Evolutionary conservation across 2,888 invertebrate species (phyloP).

Genomic region (Aspidiotus rigidus): DNA sequence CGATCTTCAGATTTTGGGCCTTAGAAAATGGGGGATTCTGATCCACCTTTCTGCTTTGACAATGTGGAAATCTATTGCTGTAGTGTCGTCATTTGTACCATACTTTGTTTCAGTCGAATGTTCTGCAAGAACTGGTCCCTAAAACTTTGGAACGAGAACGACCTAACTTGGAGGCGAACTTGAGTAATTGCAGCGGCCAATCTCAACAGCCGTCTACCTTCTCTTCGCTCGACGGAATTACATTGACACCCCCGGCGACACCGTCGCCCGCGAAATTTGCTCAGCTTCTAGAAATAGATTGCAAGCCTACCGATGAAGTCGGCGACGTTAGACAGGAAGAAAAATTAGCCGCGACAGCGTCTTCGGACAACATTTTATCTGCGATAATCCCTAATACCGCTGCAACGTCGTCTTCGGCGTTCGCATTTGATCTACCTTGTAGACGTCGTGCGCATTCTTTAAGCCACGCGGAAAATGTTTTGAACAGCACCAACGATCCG

Average conservation of each 20-base stretch:
- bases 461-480: conserved; percentile 44
- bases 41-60: too few relatives aligned
- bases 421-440: conserved; percentile 47
- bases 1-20: too few relatives aligned
- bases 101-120: too few relatives aligned
- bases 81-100: too few relatives aligned
- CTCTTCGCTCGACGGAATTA: conserved; percentile 13
- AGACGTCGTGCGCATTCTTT: conserved; percentile 48
- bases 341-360: conserved; percentile 43
- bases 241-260: conserved; percentile 35
- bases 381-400: conserved; percentile 31
- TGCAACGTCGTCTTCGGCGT: conserved; percentile 46
- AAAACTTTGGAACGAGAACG: too few relatives aligned
- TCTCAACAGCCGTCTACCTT: conserved; percentile 6
- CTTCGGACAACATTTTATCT: conserved; percentile 39
- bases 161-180: too few relatives aligned
- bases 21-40: too few relatives aligned
- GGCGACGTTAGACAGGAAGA: conserved; percentile 58
- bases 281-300: conserved; percentile 61
- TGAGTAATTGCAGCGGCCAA: too few relatives aligned
- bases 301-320: conserved; percentile 52
- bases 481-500: conserved; percentile 32
- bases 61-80: too few relatives aligned
- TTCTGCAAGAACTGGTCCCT: too few relatives aligned
- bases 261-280: conserved; percentile 41